Conservation (phyloP, 2,888 invertebrate genomes). For the Archips crataeganus region DNA sequence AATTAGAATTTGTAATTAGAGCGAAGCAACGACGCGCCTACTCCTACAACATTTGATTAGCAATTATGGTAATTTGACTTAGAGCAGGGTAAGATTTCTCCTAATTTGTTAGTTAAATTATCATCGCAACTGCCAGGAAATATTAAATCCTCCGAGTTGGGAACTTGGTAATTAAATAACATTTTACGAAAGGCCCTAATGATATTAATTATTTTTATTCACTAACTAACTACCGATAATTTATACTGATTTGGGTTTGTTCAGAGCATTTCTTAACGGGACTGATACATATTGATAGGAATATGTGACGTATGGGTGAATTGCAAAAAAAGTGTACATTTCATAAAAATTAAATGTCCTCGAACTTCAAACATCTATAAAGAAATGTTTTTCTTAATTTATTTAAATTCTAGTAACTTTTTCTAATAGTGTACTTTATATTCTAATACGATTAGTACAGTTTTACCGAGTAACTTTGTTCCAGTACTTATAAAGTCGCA, state of each 20-base stretch:
- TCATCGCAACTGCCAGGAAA: constrained; percentile 69
- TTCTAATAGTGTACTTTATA: no score
- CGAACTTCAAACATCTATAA: no score
- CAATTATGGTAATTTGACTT: constrained; percentile 85
- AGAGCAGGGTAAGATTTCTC: constrained; percentile 83
- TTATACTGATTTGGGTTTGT: not conserved
- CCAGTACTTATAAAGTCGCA: no score
- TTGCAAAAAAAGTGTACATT: no score
- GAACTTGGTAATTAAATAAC: constrained; percentile 38
- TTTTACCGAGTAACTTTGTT: no score
- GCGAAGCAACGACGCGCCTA: constrained; percentile 72
- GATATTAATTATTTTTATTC: constrained; percentile 8
- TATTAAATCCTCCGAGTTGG: constrained; percentile 49
- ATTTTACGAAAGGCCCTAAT: constrained; percentile 18
- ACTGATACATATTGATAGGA: not conserved
- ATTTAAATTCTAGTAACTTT: no score
- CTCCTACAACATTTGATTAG: constrained; percentile 84
- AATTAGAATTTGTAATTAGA: constrained; percentile 86
- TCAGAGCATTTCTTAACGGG: constrained; percentile 44
- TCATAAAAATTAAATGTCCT: no score
- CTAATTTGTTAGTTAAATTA: constrained; percentile 84
- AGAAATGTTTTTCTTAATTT: no score
- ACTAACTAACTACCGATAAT: not conserved
- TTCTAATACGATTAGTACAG: no score
- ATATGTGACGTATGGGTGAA: no score